Evolutionary conservation across 2,797 vertebrate species (phyloP).

Genomic region (Cyclura pinguis): DNA sequence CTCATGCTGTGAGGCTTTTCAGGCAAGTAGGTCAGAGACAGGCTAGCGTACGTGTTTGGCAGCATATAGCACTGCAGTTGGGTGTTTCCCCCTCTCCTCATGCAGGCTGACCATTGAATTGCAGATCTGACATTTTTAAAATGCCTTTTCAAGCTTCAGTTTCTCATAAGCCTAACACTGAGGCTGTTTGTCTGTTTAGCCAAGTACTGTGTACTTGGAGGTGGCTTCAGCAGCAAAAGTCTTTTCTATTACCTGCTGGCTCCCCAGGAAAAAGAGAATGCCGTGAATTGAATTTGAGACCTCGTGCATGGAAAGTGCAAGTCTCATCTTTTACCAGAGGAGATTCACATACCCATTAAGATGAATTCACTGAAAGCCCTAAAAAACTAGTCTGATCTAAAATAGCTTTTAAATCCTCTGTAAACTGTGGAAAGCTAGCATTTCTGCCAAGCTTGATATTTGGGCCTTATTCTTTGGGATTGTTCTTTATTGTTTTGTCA

Average conservation of each 20-base stretch:
- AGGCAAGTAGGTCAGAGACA: constrained; percentile 73
- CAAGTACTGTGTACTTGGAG: not conserved
- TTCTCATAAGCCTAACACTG: not conserved
- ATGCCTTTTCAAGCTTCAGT: constrained; percentile 7
- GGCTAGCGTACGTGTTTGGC: constrained; percentile 69
- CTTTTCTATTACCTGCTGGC: not conserved
- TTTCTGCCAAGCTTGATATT: constrained; percentile 23
- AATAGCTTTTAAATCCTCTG: constrained; percentile 18
- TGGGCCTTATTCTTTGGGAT: constrained; percentile 17
- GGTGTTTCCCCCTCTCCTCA: not conserved
- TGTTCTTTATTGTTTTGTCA: not conserved
- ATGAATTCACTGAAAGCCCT: constrained; percentile 25
- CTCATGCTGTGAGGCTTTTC: constrained; percentile 56
- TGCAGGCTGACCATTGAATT: fast-evolving
- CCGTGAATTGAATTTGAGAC: not conserved
- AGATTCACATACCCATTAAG: constrained; percentile 28
- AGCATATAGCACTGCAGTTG: constrained; percentile 60
- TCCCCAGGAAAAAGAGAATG: not conserved
- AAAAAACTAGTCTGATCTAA: not conserved
- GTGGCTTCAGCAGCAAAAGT: not conserved
- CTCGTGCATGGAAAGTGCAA: not conserved
- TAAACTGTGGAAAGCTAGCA: not conserved
- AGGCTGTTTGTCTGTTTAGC: not conserved
- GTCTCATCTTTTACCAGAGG: fast-evolving
- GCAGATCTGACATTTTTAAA: constrained; percentile 32